Conservation (phyloP, 2,113 vertebrate genomes). For the Nesoenas mayeri region DNA sequence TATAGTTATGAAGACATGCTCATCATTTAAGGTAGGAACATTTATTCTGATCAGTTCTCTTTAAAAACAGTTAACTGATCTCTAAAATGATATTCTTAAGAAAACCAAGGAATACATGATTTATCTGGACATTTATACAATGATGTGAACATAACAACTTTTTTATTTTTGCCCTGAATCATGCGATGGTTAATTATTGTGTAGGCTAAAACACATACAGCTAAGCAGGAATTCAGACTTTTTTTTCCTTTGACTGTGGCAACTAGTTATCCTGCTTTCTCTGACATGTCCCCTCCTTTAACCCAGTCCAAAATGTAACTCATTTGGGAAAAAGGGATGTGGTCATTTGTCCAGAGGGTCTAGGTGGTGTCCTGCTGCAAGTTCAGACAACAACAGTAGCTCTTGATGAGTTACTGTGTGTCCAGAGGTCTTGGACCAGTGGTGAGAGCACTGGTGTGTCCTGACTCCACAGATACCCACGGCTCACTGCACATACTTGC, state of each 20-base stretch:
- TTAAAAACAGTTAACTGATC: neutral
- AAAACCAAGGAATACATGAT: neutral
- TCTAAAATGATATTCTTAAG: neutral
- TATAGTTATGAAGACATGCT: neutral
- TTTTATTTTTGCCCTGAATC: neutral
- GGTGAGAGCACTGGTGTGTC: neutral
- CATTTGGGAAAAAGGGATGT: neutral
- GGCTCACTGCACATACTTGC: neutral
- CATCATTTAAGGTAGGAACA: neutral
- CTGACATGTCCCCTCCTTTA: neutral
- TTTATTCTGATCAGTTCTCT: neutral
- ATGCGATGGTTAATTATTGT: neutral
- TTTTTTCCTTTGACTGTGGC: neutral
- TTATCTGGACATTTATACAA: neutral
- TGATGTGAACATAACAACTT: neutral
- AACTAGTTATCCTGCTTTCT: neutral
- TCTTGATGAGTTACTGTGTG: rapidly evolving
- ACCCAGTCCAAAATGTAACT: neutral
- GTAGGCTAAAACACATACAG: neutral
- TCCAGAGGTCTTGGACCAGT: neutral
- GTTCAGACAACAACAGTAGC: neutral
- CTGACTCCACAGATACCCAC: neutral
- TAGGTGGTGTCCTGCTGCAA: neutral
- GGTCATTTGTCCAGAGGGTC: neutral
- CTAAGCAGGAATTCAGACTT: neutral